A percentile compares a stretch with the other conserved stretches of the same genome.
phyloP scores from a whole-genome alignment of 2,113 vertebrate species.

The Atractosteus spatula region DNA sequence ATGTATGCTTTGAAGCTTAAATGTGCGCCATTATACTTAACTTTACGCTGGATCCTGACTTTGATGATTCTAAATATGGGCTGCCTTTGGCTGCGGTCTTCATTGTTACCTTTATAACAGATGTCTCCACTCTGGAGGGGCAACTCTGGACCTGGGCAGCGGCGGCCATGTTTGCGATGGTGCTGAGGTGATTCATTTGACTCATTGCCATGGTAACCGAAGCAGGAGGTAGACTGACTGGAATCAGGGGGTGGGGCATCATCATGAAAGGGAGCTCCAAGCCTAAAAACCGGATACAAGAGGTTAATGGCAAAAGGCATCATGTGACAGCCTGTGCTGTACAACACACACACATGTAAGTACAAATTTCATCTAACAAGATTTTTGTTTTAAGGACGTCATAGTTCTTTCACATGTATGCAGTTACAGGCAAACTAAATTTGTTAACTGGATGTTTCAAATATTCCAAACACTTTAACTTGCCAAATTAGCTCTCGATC shows the following conservation, averaged over 20 bases:
- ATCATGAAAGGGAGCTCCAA: slow-evolving; percentile 99
- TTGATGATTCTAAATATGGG: background rate
- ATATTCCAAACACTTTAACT: no score
- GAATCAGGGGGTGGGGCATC: slow-evolving; percentile 98
- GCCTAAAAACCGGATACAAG: slow-evolving; percentile 64
- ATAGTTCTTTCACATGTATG: no score
- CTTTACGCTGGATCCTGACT: background rate
- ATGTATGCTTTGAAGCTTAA: no score
- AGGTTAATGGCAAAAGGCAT: slow-evolving; percentile 35
- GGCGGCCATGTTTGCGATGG: slow-evolving; percentile 98
- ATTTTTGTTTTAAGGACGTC: no score
- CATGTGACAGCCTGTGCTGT: no score
- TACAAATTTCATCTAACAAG: no score
- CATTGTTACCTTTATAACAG: slow-evolving; percentile 92
- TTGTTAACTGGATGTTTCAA: no score
- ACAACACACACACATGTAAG: no score
- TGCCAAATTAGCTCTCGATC: no score
- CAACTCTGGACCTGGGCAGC: slow-evolving; percentile 94
- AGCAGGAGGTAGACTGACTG: slow-evolving; percentile 97
- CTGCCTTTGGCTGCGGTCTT: background rate
- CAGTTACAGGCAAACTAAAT: no score
- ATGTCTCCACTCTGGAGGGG: slow-evolving; percentile 94
- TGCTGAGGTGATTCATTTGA: slow-evolving; percentile 99
- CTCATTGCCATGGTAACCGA: slow-evolving; percentile 99
- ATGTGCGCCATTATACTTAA: background rate